Evolutionary conservation across 2,888 invertebrate genomes (phyloP), one percentile per base, ranked within the genome.

Genomic region (Panopea generosa): DNA sequence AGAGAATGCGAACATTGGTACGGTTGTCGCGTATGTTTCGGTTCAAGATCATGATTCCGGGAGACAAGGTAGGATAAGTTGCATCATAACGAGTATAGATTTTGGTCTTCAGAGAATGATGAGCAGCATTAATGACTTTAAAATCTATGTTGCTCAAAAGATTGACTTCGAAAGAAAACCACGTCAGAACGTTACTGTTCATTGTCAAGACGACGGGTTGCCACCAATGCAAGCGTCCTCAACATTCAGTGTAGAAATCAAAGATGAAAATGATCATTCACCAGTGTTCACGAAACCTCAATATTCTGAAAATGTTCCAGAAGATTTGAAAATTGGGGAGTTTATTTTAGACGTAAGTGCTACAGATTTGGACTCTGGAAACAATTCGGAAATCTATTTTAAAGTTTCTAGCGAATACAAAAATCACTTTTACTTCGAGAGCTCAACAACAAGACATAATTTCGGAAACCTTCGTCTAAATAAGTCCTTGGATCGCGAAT

Each of bases 131-230:
- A 86, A 87, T 26, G 87, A 90, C 61, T 91, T 88, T 76, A 90
- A 89, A 73, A 84, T 90, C 9, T 84, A 89, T 62, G 86, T 90
- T 14, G 96, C 96, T 82, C 76, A 77, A 7, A 59, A 67, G 20
- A 69, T 90, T n/a, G 90, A 91, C 80, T 77, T 89, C 43, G 91
- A 91, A 62, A 63, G 60, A 7, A 43, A 49, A 3, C 38, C 47
- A 22, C 29, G 18, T 29, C 69, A 77, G 53, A 76, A 69, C 24
- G 72, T 82, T 6, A 70, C 82, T 0, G 62, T 82, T 6, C 63
- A 73, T 50, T 82, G 82, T 47, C 73, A 78, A 53, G 82, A 82
- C 52, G 56, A 63, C 45, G 82, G 82, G 14, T 56, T 38, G 6
- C 78, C 77, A 1, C 66, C 70, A 14, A 40, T 82, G 18, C 52